These are phyloP conservation scores for Pristis pectinata DNA, from an alignment of 2,797 vertebrate genomes.

Conservation along the genomic window DNA sequence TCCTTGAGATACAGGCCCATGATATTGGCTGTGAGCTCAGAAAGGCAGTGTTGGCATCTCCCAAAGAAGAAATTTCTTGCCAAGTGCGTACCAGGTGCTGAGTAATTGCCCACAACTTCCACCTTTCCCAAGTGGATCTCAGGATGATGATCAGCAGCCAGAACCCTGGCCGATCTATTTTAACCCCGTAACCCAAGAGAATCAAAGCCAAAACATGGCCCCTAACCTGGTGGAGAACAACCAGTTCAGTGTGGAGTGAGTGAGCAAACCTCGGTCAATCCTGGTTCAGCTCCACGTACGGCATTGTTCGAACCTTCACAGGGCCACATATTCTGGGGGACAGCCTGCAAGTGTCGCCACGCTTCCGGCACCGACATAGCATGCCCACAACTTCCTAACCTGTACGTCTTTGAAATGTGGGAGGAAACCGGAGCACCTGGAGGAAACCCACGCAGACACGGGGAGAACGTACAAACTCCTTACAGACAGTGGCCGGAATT, in stretches of 20 bases:
- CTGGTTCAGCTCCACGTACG: not conserved
- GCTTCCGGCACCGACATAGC: too few relatives aligned
- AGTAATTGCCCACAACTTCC: not conserved
- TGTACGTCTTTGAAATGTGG: too few relatives aligned
- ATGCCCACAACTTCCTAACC: too few relatives aligned
- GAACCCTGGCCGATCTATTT: not conserved
- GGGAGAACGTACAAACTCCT: too few relatives aligned
- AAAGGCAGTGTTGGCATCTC: not conserved
- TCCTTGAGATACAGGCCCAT: too few relatives aligned
- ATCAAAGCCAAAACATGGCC: too few relatives aligned
- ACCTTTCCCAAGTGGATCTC: not conserved
- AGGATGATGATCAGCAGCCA: not conserved
- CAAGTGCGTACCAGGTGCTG: not conserved
- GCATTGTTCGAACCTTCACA: not conserved
- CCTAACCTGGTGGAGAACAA: too few relatives aligned
- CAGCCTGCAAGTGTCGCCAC: too few relatives aligned
- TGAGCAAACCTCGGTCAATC: not conserved
- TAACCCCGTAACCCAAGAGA: not conserved
- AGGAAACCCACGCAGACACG: too few relatives aligned
- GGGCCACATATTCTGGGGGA: too few relatives aligned
- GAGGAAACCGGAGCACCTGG: too few relatives aligned
- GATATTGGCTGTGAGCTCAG: not conserved
- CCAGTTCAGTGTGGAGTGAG: not conserved
- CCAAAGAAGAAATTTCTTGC: not conserved
- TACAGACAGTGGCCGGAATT: too few relatives aligned